A percentile compares a stretch with the other conserved stretches of the same genome.
Evolutionary conservation across 2,797 vertebrate genomes (phyloP).

Genomic region (Microhierax caerulescens): DNA sequence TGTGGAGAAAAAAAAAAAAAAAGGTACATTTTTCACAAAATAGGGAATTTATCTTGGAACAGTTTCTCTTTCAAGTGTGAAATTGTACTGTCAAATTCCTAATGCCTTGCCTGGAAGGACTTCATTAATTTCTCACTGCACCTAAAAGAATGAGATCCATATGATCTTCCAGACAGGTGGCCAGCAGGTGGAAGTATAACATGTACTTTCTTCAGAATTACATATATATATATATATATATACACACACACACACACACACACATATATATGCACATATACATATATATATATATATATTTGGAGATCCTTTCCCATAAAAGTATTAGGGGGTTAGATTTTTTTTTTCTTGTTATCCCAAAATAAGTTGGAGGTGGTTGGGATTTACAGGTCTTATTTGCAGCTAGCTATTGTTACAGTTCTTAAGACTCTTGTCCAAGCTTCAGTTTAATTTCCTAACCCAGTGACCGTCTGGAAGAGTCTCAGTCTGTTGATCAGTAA

Average conservation of each 20-base stretch:
- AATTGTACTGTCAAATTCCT: not conserved
- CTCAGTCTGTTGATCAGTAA: not conserved
- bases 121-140: not conserved
- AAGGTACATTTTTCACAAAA: not conserved
- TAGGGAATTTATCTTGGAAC: not conserved
- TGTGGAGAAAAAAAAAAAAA: not conserved
- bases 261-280: not conserved
- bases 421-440: not conserved
- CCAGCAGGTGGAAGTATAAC: slow-evolving; percentile 36
- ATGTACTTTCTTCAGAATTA: not conserved
- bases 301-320: not conserved
- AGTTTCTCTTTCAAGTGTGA: not conserved
- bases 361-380: not conserved
- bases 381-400: not conserved
- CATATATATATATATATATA: not conserved
- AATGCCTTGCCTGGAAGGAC: not conserved
- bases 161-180: not conserved
- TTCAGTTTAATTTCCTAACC: not conserved
- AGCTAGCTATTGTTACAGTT: not conserved
- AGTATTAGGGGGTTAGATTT: not conserved
- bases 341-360: not conserved
- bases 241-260: too few species aligned
- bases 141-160: not conserved
- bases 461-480: not conserved
- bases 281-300: not conserved